Conservation (phyloP, 2,113 vertebrate species). For the Fukomys damarensis region DNA sequence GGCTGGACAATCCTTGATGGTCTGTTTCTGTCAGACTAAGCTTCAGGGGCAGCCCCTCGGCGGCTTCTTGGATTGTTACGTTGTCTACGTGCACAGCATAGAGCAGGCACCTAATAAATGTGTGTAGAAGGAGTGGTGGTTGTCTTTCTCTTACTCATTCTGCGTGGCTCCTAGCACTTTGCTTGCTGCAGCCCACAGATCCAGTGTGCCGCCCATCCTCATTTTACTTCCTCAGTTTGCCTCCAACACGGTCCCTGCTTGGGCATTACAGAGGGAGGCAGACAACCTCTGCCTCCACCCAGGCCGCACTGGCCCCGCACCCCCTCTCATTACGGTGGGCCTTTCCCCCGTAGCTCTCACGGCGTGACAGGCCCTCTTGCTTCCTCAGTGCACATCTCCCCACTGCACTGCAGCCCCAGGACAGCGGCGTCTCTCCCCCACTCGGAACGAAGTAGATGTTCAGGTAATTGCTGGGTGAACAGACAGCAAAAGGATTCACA, state of each 20-base stretch:
- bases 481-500: neutral
- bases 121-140: neutral
- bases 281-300: fast-evolving
- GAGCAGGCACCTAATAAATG: slow-evolving; percentile 40
- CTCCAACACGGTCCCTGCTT: fast-evolving
- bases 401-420: neutral
- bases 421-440: too few relatives aligned
- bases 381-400: neutral
- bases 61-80: fast-evolving
- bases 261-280: fast-evolving
- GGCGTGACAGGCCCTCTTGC: fast-evolving
- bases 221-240: too few relatives aligned
- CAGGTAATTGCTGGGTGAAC: fast-evolving
- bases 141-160: neutral
- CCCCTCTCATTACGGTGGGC: neutral
- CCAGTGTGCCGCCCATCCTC: fast-evolving
- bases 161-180: fast-evolving
- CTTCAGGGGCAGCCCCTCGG: neutral
- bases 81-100: fast-evolving
- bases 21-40: neutral
- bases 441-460: neutral
- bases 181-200: neutral
- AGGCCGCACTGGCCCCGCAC: fast-evolving
- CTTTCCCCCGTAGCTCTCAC: neutral
- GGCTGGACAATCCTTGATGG: too few relatives aligned